Evolutionary conservation across 2,113 vertebrate genomes (phyloP).

Genomic region (Porphyrio hochstetteri): DNA sequence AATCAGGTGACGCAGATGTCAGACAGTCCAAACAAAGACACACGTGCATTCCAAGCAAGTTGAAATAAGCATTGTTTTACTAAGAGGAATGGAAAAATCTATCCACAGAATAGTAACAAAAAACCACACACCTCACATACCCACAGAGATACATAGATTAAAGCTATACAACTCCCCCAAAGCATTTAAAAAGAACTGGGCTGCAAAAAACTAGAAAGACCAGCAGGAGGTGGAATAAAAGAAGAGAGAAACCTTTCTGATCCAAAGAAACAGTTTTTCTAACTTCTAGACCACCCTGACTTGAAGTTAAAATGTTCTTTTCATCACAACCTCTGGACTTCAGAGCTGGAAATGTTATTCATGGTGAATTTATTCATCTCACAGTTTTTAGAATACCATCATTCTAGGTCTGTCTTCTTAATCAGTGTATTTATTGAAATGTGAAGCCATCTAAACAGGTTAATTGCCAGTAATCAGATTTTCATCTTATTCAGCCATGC

Average conservation of each 20-base stretch:
- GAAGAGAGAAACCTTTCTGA: not conserved
- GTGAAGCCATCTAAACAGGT: not conserved
- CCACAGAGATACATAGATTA: not conserved
- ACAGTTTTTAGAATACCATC: not conserved
- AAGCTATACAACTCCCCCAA: not conserved
- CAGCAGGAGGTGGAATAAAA: not conserved
- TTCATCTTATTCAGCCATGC: not conserved
- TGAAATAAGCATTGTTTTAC: too few relatives aligned
- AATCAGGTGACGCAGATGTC: not conserved
- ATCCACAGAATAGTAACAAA: not conserved
- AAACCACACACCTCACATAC: not conserved
- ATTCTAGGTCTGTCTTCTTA: not conserved
- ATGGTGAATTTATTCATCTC: not conserved
- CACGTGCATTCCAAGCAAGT: not conserved
- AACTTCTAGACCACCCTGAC: not conserved
- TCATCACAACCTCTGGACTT: not conserved
- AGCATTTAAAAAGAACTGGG: not conserved
- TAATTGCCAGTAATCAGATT: not conserved
- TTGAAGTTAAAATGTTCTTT: not conserved
- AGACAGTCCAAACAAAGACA: not conserved
- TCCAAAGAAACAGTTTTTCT: not conserved
- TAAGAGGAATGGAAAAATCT: not conserved
- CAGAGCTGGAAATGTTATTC: not conserved
- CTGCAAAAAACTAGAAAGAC: not conserved
- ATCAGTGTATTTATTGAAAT: not conserved